These are phyloP conservation scores for Chelon labrosus DNA, from an alignment of 2,797 vertebrate species.

Conservation along the genomic window DNA sequence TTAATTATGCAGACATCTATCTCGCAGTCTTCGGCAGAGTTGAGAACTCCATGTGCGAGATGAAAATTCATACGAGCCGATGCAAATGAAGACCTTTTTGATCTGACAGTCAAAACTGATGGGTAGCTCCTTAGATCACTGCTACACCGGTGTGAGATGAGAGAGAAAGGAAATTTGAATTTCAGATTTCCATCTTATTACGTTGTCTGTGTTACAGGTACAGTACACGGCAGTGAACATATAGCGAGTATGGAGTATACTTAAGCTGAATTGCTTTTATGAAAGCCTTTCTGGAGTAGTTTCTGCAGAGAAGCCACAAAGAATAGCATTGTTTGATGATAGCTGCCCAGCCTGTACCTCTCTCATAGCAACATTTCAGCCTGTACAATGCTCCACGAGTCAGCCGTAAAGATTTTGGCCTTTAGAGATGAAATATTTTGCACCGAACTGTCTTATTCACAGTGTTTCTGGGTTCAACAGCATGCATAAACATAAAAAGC, in stretches of 20 bases:
- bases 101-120: slow-evolving; percentile 75
- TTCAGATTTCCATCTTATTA: slow-evolving; percentile 73
- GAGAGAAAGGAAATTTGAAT: slow-evolving; percentile 70
- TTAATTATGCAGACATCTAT: slow-evolving; percentile 66
- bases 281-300: slow-evolving; percentile 16
- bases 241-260: slow-evolving; percentile 45
- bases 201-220: slow-evolving; percentile 51
- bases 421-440: slow-evolving; percentile 48
- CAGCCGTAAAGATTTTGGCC: slow-evolving; percentile 55
- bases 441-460: slow-evolving; percentile 62
- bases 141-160: slow-evolving; percentile 58
- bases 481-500: slow-evolving; percentile 69
- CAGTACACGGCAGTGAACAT: slow-evolving; percentile 44
- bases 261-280: slow-evolving; percentile 61
- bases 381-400: slow-evolving; percentile 49
- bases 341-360: not conserved
- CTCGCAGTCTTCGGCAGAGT: slow-evolving; percentile 37
- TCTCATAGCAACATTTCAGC: slow-evolving; percentile 25
- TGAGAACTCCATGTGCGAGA: slow-evolving; percentile 55
- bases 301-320: slow-evolving; percentile 14
- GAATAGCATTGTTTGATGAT: slow-evolving; percentile 37
- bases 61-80: slow-evolving; percentile 62
- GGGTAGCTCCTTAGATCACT: slow-evolving; percentile 72
- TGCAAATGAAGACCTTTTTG: slow-evolving; percentile 77
- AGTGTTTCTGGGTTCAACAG: slow-evolving; percentile 50